These are phyloP conservation scores for Papilio demoleus DNA, from an alignment of 2,888 invertebrate genomes.

Conservation along the genomic window DNA sequence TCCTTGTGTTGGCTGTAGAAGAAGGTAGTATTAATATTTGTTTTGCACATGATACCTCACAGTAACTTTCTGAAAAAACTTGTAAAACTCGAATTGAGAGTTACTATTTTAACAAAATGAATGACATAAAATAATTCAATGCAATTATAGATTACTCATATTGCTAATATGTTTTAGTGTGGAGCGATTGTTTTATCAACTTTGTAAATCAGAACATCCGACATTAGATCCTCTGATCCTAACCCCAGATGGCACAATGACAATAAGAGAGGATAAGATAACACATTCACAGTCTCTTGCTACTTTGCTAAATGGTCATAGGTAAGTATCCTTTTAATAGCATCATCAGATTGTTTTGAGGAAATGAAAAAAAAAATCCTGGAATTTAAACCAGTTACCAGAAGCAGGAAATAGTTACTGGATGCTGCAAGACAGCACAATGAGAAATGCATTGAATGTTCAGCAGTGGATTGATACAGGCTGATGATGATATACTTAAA, in stretches of 20 bases:
- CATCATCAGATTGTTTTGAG: no score
- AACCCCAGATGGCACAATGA: constrained; percentile 89
- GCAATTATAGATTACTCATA: no score
- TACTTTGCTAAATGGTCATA: constrained; percentile 93
- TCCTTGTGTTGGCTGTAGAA: constrained; percentile 96
- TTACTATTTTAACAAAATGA: no score
- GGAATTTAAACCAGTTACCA: no score
- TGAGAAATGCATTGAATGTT: no score
- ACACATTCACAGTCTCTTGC: constrained; percentile 91
- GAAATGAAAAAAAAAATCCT: no score
- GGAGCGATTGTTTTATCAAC: constrained; percentile 93
- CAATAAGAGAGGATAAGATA: constrained; percentile 91
- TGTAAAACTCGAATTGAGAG: background rate
- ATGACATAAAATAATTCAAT: no score
- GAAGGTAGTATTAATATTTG: constrained; percentile 85
- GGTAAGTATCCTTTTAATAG: constrained; percentile 78
- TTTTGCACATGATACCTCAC: background rate
- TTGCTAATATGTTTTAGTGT: constrained; percentile 85
- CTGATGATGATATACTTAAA: no score
- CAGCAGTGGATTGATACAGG: no score
- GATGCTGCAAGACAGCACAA: no score
- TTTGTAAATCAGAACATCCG: constrained; percentile 92
- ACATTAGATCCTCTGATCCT: constrained; percentile 94
- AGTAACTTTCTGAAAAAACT: background rate
- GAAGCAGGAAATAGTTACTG: no score